Evolutionary conservation across 1,140 invertebrate genomes (phyloP), one percentile per base, ranked within the genome.

Genomic region (Antheraea mylitta): DNA sequence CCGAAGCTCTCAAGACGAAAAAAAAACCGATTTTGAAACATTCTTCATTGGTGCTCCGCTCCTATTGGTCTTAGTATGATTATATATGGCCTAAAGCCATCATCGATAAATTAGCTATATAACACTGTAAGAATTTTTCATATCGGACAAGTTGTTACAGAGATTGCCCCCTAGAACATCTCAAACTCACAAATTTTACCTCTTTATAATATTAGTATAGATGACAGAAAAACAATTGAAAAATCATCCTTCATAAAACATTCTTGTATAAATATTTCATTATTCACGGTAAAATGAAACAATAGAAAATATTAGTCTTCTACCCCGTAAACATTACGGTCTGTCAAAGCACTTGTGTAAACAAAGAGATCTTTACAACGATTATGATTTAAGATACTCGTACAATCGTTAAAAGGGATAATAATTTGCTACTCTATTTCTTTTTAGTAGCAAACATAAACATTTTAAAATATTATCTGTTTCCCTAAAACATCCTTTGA

Each of bases 381-480:
- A 53, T 16, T 53, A 53, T 53, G 16, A 13, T 53, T 13, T 53
- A n/a, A 16, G 10, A 53, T 53, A n/a, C n/a, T n/a, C n/a, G n/a
- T n/a, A 53, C 6, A 53, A 53, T 53, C 16, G 45, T 53, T 53
- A 13, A 13, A 53, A 13, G 16, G 4, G 13, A 53, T 53, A 53
- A 16, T 16, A 53, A 53, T 53, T 53, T 6, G 16, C 45, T 53
- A 53, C 45, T 53, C 11, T 42, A 53, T 16, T 9, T 53, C 9
- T 53, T 53, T 38, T 66, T 58, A 69, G 53, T 48, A 69, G 58
- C 18, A 30, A 30, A 30, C 22, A 30, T 30, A 30, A 30, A 30
- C 22, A 30, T 30, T 30, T 30, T 30, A 30, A 30, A 30, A 30
- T 30, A 30, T 30, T 30, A 30, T 4, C 22, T 30, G 22, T 30